Percentiles rank a stretch among this genome's conserved stretches.
These are phyloP conservation scores for Mesoligia furuncula DNA, from an alignment of 2,888 invertebrate species.

Conservation along the genomic window DNA sequence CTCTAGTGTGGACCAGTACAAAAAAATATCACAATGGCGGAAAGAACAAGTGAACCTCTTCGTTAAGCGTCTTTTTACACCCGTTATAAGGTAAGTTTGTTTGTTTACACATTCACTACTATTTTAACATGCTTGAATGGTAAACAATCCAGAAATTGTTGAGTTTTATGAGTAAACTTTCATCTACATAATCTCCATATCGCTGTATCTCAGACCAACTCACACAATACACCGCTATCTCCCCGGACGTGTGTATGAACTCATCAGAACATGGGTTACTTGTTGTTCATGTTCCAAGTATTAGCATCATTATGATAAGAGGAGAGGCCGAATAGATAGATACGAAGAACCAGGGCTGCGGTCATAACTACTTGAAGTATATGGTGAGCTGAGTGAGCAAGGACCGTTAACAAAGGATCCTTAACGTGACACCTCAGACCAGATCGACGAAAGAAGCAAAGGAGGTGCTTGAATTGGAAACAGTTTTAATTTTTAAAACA, in stretches of 20 bases:
- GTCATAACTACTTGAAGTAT: background rate
- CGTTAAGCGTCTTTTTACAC: background rate
- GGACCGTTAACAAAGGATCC: background rate
- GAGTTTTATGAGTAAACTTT: background rate
- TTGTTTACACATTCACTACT: background rate
- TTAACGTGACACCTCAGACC: background rate
- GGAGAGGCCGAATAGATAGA: no score
- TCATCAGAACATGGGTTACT: slow-evolving; percentile 47
- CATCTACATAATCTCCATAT: slow-evolving; percentile 20
- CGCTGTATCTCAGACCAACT: slow-evolving; percentile 34
- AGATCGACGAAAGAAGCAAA: background rate
- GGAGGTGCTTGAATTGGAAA: background rate
- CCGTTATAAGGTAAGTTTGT: background rate
- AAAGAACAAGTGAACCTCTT: background rate
- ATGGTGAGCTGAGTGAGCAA: background rate
- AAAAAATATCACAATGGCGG: background rate
- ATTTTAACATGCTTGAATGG: background rate
- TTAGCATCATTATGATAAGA: slow-evolving; percentile 47
- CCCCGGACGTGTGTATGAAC: slow-evolving; percentile 38
- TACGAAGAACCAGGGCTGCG: background rate
- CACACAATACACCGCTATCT: slow-evolving; percentile 42
- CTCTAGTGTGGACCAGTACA: background rate
- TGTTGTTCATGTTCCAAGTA: slow-evolving; percentile 41
- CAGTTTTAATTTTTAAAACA: background rate
- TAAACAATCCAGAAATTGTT: background rate